phyloP scores from a whole-genome alignment of 2,113 vertebrate genomes.

The Tonatia bakeri region DNA sequence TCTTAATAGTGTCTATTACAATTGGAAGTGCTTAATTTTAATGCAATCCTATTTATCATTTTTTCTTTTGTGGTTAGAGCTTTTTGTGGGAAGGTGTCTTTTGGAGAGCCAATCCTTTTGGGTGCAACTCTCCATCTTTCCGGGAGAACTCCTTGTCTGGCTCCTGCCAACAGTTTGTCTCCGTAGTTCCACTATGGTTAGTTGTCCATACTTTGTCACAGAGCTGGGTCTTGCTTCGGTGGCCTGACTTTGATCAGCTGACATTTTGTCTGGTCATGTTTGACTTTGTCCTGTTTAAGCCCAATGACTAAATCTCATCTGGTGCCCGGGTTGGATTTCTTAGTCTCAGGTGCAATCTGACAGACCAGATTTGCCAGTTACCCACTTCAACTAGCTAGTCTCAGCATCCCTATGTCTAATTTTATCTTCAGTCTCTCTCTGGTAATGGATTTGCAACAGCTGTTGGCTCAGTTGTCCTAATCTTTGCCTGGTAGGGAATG shows the following conservation, averaged over 20 bases:
- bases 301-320: background rate
- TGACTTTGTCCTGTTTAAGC: background rate
- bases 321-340: background rate
- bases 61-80: background rate
- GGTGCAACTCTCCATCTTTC: background rate
- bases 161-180: background rate
- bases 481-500: background rate
- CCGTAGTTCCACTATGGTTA: background rate
- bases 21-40: background rate
- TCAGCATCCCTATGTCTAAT: conserved; percentile 1
- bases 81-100: background rate
- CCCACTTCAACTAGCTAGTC: background rate
- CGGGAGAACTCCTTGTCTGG: background rate
- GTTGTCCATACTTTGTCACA: background rate
- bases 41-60: background rate
- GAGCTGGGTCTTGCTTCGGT: background rate
- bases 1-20: background rate
- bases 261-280: background rate
- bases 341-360: conserved; percentile 2
- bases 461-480: background rate
- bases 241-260: background rate
- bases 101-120: background rate
- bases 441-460: conserved; percentile 23
- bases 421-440: conserved; percentile 33
- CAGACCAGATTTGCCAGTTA: background rate